Evolutionary conservation across 2,888 invertebrate genomes (phyloP).

Genomic region (Notodonta dromedarius): DNA sequence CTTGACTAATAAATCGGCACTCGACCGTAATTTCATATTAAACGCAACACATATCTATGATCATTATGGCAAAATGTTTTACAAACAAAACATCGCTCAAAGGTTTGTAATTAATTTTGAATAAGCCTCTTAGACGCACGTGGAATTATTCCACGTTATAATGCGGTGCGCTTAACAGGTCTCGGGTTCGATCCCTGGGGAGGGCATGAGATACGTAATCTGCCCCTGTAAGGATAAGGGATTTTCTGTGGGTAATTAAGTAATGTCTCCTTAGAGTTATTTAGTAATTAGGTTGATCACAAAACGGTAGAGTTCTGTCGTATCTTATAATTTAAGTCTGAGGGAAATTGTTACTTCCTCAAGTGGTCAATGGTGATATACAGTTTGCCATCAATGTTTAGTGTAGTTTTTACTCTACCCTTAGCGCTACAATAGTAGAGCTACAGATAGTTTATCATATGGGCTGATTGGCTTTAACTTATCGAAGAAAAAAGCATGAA

Average conservation of each 20-base stretch:
- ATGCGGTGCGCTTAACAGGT: not conserved
- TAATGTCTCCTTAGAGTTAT: not conserved
- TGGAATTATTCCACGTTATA: constrained; percentile 24
- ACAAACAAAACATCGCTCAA: constrained; percentile 14
- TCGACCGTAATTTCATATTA: not conserved
- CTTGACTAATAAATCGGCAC: too few species aligned
- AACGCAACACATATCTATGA: constrained; percentile 5
- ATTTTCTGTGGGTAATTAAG: not conserved
- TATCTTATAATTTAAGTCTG: too few species aligned
- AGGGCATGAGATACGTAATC: not conserved
- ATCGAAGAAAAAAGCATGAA: too few species aligned
- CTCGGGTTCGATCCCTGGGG: not conserved
- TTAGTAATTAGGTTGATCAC: too few species aligned
- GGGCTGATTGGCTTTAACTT: too few species aligned
- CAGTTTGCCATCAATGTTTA: too few species aligned
- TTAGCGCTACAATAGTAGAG: too few species aligned
- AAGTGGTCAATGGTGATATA: too few species aligned
- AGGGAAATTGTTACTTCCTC: too few species aligned
- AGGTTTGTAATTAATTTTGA: constrained; percentile 28
- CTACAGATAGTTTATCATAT: too few species aligned
- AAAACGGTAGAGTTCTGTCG: too few species aligned
- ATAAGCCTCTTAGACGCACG: constrained; percentile 27
- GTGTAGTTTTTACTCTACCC: too few species aligned
- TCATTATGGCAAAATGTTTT: constrained; percentile 18
- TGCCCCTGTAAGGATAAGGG: not conserved